Evolutionary conservation across 2,888 invertebrate species (phyloP).

Genomic region (Pyrocoelia pectoralis): DNA sequence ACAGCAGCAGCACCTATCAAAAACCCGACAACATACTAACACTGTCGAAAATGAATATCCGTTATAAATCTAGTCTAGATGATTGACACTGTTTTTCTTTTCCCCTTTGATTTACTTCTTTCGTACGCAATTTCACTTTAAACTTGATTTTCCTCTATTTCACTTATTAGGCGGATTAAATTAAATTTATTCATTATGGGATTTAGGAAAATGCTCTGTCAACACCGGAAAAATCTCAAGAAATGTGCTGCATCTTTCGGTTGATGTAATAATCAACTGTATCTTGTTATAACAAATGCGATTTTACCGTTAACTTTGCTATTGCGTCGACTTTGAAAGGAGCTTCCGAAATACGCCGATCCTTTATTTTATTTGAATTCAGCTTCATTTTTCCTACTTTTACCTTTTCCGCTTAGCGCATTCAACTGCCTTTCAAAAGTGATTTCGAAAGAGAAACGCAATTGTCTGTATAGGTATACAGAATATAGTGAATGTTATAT

Average conservation of each 20-base stretch:
- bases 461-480: not conserved
- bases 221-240: no score
- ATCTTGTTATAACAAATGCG: not conserved
- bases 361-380: slow-evolving; percentile 7
- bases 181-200: slow-evolving; percentile 16
- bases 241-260: not conserved
- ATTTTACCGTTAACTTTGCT: not conserved
- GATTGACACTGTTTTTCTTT: slow-evolving; percentile 34
- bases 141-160: slow-evolving; percentile 14
- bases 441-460: not conserved
- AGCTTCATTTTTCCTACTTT: slow-evolving; percentile 6
- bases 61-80: slow-evolving; percentile 40
- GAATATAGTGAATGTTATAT: not conserved
- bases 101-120: slow-evolving; percentile 29
- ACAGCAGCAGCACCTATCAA: slow-evolving; percentile 38
- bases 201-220: not conserved
- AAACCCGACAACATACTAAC: slow-evolving; percentile 41
- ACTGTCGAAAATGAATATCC: slow-evolving; percentile 43
- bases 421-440: not conserved
- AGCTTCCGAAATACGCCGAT: slow-evolving; percentile 1
- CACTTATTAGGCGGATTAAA: slow-evolving; percentile 16
- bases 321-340: not conserved
- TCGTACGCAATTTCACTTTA: slow-evolving; percentile 22
- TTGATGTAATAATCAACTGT: no score
- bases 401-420: not conserved